These are phyloP conservation scores for Deilephila elpenor DNA, from an alignment of 2,888 invertebrate genomes.

Conservation along the genomic window DNA sequence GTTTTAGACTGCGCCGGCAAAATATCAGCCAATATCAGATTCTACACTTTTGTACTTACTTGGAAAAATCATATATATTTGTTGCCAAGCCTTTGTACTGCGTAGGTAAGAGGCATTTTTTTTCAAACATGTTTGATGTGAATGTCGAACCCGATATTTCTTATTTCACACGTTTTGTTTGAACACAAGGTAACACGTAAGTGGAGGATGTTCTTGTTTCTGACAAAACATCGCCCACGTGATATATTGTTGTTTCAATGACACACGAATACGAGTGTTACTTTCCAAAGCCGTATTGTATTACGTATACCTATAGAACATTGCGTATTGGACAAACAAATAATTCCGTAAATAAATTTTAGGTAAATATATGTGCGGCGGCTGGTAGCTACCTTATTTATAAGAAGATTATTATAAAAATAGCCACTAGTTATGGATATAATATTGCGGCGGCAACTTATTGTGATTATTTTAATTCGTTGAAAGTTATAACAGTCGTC, in stretches of 20 bases:
- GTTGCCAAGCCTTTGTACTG: not conserved
- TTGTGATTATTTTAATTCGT: not conserved
- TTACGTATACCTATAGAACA: not conserved
- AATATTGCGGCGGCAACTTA: not conserved
- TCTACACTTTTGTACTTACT: not conserved
- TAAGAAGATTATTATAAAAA: too few relatives aligned
- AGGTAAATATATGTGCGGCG: too few relatives aligned
- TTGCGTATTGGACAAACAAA: not conserved
- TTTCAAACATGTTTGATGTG: not conserved
- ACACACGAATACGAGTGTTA: not conserved
- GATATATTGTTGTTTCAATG: slow-evolving; percentile 10
- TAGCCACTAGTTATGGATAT: not conserved
- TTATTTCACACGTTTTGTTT: slow-evolving; percentile 10
- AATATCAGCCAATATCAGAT: slow-evolving; percentile 10
- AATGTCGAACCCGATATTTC: not conserved
- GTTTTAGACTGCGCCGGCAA: not conserved
- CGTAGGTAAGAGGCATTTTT: not conserved
- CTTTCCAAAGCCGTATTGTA: not conserved
- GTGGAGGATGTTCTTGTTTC: slow-evolving; percentile 6
- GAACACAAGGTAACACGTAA: not conserved
- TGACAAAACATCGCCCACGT: slow-evolving; percentile 18
- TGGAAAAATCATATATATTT: not conserved
- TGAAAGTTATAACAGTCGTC: slow-evolving; percentile 9
- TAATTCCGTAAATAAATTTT: not conserved
- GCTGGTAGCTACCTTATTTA: too few relatives aligned